Conservation (phyloP, 2,797 vertebrate species). For the Chiloscyllium punctatum region DNA sequence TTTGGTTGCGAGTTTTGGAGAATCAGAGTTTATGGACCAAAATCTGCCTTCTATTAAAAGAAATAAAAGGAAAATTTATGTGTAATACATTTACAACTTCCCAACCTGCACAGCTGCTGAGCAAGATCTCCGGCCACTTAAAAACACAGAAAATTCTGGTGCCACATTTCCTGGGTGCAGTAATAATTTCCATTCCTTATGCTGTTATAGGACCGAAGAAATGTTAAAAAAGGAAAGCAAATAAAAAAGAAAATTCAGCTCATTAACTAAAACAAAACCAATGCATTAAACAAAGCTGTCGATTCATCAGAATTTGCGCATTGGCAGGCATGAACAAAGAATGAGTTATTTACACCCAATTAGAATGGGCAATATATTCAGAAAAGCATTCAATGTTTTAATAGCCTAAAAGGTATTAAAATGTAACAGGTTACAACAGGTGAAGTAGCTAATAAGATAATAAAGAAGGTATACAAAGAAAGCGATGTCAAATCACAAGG, state of each 20-base stretch:
- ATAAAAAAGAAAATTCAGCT: not conserved
- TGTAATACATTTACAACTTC: not conserved
- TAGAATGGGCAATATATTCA: not conserved
- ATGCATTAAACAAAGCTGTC: not conserved
- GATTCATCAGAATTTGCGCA: not conserved
- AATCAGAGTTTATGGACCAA: not conserved
- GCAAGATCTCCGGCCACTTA: not conserved
- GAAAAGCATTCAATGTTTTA: not conserved
- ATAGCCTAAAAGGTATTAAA: not conserved
- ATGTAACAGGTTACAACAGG: not conserved
- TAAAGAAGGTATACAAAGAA: not conserved
- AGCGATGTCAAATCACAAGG: not conserved
- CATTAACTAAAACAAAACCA: not conserved
- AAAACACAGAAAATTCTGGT: not conserved
- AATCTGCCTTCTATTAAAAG: not conserved
- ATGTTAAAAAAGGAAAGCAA: not conserved
- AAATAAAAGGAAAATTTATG: not conserved
- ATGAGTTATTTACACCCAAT: constrained; percentile 11
- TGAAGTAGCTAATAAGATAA: not conserved
- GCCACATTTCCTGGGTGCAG: not conserved
- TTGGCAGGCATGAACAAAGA: not conserved
- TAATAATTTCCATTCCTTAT: not conserved
- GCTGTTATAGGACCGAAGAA: not conserved
- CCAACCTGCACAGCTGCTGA: not conserved
- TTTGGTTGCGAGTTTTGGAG: not conserved